Conservation (phyloP, 2,113 vertebrate genomes). For the Prunella himalayana region DNA sequence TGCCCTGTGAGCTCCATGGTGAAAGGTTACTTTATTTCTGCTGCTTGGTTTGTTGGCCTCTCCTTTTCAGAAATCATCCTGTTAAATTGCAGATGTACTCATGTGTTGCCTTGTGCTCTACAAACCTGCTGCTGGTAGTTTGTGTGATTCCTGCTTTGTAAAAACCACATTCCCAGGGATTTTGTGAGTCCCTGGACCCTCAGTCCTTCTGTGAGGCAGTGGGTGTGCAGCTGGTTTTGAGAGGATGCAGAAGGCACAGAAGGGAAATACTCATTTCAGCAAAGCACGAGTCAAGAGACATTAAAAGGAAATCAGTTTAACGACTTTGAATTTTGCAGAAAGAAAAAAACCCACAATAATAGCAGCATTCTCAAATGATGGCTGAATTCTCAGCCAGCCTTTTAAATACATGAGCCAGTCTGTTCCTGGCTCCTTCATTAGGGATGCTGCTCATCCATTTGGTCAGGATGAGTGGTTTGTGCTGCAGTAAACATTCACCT, state of each 20-base stretch:
- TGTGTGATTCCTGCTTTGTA: neutral
- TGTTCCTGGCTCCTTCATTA: neutral
- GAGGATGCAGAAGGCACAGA: neutral
- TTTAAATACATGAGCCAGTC: neutral
- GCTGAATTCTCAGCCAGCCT: neutral
- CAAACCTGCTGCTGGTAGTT: neutral
- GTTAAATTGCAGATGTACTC: neutral
- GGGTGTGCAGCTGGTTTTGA: neutral
- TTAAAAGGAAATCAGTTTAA: constrained; percentile 10
- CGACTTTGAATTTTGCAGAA: neutral
- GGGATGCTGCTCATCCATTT: neutral
- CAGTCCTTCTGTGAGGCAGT: neutral
- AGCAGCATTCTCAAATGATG: neutral
- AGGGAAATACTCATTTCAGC: neutral
- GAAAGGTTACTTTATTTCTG: neutral
- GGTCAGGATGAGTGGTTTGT: neutral
- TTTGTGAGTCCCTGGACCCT: neutral
- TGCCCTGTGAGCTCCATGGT: neutral
- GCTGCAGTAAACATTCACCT: neutral
- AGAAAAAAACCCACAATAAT: neutral
- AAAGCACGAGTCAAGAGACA: neutral
- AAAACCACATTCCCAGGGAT: neutral
- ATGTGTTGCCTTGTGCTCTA: neutral
- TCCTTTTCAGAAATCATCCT: neutral
- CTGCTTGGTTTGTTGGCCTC: neutral